A percentile compares a stretch with the other conserved stretches of the same genome.
These are phyloP conservation scores for Bubo bubo DNA, from an alignment of 2,113 vertebrate genomes.

Conservation along the genomic window DNA sequence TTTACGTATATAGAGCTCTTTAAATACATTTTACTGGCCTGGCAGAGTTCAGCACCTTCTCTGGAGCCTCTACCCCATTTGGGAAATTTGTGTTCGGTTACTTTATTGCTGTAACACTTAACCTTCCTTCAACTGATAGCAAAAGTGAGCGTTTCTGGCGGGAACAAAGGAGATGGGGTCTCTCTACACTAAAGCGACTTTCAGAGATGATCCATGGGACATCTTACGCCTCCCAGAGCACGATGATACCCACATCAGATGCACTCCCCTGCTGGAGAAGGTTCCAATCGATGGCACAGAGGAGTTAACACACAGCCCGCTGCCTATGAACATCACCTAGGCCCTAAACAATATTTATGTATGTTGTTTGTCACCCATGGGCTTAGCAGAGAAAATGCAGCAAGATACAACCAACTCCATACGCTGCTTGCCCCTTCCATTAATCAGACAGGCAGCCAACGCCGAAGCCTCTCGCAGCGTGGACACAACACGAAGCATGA, in stretches of 20 bases:
- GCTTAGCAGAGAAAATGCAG: not conserved
- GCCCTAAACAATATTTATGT: not conserved
- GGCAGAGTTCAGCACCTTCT: not conserved
- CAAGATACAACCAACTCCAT: not conserved
- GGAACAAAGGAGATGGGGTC: not conserved
- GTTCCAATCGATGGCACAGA: not conserved
- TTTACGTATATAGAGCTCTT: not conserved
- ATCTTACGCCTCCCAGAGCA: not conserved
- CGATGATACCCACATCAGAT: not conserved
- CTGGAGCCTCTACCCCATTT: not conserved
- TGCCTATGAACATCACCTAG: not conserved
- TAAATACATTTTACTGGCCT: not conserved
- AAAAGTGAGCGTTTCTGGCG: not conserved
- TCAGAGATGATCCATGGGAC: not conserved
- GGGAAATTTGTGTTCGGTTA: not conserved
- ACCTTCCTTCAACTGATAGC: not conserved
- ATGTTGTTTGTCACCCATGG: not conserved
- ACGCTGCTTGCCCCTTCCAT: not conserved
- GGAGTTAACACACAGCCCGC: not conserved
- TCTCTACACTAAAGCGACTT: not conserved
- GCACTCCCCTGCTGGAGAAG: not conserved
- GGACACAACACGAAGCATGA: fast-evolving
- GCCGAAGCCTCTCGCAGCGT: fast-evolving
- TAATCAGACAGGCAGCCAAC: not conserved
- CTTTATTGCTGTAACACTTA: not conserved